Evolutionary conservation across 2,888 invertebrate species (phyloP).

Genomic region (Xanthorhoe spadicearia): DNA sequence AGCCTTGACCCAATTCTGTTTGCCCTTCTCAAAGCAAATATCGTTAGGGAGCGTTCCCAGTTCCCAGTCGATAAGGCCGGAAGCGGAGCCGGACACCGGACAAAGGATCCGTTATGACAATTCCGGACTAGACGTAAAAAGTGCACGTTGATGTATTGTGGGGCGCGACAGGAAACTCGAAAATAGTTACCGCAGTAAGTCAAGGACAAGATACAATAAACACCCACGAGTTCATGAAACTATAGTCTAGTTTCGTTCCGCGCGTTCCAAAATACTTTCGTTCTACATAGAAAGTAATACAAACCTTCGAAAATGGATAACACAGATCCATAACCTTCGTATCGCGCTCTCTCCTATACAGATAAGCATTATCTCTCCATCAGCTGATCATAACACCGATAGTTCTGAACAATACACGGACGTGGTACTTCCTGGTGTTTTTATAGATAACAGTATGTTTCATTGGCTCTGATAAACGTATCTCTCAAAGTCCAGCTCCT

Average conservation of each 20-base stretch:
- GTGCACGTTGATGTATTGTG: slow-evolving; percentile 47
- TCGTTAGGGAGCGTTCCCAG: slow-evolving; percentile 63
- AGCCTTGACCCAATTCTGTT: slow-evolving; percentile 77
- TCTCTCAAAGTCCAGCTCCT: neutral
- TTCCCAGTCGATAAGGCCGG: slow-evolving; percentile 76
- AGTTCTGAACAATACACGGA: slow-evolving; percentile 36
- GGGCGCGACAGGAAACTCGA: slow-evolving; percentile 56
- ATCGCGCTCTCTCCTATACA: slow-evolving; percentile 28
- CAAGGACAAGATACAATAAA: slow-evolving; percentile 49
- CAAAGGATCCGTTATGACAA: slow-evolving; percentile 75
- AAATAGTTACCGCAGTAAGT: slow-evolving; percentile 52
- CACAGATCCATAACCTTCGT: slow-evolving; percentile 15
- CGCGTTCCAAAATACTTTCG: slow-evolving; percentile 34
- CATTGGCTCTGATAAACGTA: slow-evolving; percentile 9
- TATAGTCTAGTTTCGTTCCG: slow-evolving; percentile 29
- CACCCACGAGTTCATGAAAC: slow-evolving; percentile 40
- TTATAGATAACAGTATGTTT: slow-evolving; percentile 20
- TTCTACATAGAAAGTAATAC: slow-evolving; percentile 26
- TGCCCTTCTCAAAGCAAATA: slow-evolving; percentile 65
- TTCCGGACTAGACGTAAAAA: slow-evolving; percentile 57
- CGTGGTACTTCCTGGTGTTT: slow-evolving; percentile 24
- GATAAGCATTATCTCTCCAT: slow-evolving; percentile 36
- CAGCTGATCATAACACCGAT: slow-evolving; percentile 33
- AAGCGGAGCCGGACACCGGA: slow-evolving; percentile 71
- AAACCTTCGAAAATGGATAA: slow-evolving; percentile 15